These are phyloP conservation scores for Spatulosminthurus flaviceps DNA, from an alignment of 2,888 invertebrate genomes.

Conservation along the genomic window DNA sequence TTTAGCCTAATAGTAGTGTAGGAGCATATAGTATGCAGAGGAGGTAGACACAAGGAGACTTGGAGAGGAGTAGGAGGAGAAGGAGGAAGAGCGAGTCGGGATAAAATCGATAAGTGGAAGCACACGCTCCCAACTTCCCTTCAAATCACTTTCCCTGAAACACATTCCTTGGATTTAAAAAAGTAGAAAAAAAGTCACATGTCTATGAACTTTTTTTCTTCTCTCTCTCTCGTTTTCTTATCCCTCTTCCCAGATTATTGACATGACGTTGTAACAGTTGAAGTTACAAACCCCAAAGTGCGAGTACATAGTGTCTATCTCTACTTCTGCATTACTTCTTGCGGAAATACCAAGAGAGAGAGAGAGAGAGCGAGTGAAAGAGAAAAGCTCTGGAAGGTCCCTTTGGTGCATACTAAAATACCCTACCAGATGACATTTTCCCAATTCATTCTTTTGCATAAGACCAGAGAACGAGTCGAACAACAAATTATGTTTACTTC, in stretches of 20 bases:
- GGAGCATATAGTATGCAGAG: neutral
- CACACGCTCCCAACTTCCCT: slow-evolving; percentile 16
- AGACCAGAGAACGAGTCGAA: too few relatives aligned
- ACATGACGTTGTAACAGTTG: slow-evolving; percentile 15
- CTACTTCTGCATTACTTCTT: neutral
- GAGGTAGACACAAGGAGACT: neutral
- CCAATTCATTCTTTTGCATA: too few relatives aligned
- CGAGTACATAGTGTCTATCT: neutral
- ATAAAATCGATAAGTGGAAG: neutral
- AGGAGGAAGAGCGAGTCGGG: neutral
- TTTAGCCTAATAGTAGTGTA: slow-evolving; percentile 12
- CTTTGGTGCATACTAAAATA: too few relatives aligned
- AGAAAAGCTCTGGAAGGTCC: too few relatives aligned
- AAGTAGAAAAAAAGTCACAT: slow-evolving; percentile 14
- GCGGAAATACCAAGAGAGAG: too few relatives aligned
- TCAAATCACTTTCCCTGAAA: slow-evolving; percentile 8
- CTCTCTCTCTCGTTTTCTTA: neutral
- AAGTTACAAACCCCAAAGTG: slow-evolving; percentile 21
- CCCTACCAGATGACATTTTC: too few relatives aligned
- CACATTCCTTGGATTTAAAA: slow-evolving; percentile 15
- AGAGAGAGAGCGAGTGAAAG: too few relatives aligned
- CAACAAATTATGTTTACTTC: too few relatives aligned
- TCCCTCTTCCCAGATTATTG: slow-evolving; percentile 25
- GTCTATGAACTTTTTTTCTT: slow-evolving; percentile 11
- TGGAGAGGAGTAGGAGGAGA: neutral